These are phyloP conservation scores for Erythrocercus mccallii DNA, from an alignment of 2,113 vertebrate species.

Conservation along the genomic window DNA sequence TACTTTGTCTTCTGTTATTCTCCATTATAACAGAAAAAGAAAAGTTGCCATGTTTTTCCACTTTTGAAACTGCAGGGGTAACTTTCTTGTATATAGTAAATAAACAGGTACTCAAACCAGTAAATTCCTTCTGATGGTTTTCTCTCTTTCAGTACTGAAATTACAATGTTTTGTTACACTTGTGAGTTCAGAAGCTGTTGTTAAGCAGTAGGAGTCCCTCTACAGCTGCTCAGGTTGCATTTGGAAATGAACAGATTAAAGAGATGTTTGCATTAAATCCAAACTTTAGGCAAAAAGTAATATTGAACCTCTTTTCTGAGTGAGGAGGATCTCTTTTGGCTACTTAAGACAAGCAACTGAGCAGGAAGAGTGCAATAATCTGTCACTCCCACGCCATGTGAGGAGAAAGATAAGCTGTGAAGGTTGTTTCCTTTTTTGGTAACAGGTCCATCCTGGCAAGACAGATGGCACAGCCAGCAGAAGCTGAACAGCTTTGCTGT, in stretches of 20 bases:
- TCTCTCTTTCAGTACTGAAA: neutral
- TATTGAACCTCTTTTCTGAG: neutral
- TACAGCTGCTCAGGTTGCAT: neutral
- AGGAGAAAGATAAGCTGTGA: neutral
- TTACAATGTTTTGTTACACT: neutral
- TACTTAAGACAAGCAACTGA: neutral
- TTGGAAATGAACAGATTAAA: neutral
- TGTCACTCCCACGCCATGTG: neutral
- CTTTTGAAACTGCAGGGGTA: neutral
- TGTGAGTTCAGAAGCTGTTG: neutral
- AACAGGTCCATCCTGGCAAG: neutral
- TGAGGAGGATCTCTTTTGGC: neutral
- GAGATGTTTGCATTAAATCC: neutral
- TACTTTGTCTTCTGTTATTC: neutral
- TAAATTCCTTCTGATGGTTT: neutral
- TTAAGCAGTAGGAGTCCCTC: neutral
- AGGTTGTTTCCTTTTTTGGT: neutral
- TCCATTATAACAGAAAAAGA: neutral
- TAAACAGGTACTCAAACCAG: neutral
- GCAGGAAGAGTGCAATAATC: neutral
- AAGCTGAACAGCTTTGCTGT: neutral
- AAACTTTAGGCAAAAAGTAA: neutral
- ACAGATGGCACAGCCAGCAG: neutral
- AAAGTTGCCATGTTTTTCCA: neutral
- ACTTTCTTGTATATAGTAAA: neutral